Conservation (phyloP, 2,797 vertebrate species). For the Mormyrops attenuatus region DNA sequence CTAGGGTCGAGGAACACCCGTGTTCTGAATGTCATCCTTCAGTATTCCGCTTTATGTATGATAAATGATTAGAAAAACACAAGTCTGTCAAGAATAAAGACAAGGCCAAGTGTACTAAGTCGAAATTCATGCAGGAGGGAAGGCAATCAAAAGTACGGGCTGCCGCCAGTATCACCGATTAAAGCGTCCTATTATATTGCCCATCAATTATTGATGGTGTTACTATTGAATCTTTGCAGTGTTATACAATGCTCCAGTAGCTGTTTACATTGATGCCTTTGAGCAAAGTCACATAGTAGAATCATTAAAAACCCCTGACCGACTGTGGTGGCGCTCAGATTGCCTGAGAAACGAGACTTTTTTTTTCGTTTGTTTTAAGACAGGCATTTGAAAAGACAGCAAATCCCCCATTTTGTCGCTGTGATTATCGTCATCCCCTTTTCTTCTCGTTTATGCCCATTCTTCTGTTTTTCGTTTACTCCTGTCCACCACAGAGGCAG, state of each 20-base stretch:
- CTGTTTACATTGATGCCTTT: constrained; percentile 11
- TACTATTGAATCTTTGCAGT: constrained; percentile 1
- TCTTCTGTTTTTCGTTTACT: neutral
- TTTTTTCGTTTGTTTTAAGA: neutral
- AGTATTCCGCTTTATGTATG: neutral
- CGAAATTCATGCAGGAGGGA: neutral
- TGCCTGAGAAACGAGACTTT: neutral
- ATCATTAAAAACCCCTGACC: neutral
- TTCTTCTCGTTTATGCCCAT: neutral
- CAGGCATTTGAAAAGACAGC: neutral
- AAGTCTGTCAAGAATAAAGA: neutral
- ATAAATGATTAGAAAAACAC: neutral
- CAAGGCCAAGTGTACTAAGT: neutral
- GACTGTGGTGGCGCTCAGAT: neutral
- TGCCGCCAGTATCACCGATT: neutral
- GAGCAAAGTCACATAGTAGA: neutral
- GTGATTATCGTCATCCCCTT: constrained; percentile 8
- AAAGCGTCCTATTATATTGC: neutral
- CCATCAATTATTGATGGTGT: constrained; percentile 9
- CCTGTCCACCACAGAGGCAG: neutral
- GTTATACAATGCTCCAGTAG: neutral
- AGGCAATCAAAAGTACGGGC: neutral
- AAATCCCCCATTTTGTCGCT: neutral
- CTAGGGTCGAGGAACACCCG: neutral
- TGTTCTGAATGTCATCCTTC: neutral